These are phyloP conservation scores for Drosophila setifemur DNA, from an alignment of 1,140 invertebrate genomes.

Conservation along the genomic window DNA sequence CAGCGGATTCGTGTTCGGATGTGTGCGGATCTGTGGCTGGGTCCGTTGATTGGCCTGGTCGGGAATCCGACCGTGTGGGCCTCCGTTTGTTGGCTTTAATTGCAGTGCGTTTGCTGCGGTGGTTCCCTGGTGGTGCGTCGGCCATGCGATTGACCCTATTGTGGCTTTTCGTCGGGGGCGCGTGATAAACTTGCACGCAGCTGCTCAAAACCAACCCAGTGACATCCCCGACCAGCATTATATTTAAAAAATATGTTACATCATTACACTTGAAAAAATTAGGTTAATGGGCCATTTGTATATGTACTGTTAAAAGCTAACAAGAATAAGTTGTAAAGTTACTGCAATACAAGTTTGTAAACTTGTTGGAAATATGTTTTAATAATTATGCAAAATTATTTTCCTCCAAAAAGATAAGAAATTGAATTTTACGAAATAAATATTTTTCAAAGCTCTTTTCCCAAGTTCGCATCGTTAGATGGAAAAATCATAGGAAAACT, in stretches of 20 bases:
- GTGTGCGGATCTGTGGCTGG: constrained; percentile 28
- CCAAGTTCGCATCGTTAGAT: too few species aligned
- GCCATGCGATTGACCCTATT: constrained; percentile 66
- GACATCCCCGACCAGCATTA: constrained; percentile 17
- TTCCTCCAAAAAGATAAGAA: too few species aligned
- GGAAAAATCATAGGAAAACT: too few species aligned
- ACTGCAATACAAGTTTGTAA: too few species aligned
- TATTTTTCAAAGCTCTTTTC: too few species aligned
- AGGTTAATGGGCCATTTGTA: background rate
- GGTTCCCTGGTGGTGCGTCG: constrained; percentile 4
- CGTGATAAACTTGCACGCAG: constrained; percentile 42
- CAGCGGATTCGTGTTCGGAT: background rate
- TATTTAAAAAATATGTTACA: constrained; percentile 4
- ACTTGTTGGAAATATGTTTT: too few species aligned
- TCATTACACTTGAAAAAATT: background rate
- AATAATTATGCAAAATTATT: too few species aligned
- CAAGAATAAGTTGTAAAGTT: too few species aligned
- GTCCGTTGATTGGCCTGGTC: constrained; percentile 56
- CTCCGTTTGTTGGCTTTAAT: constrained; percentile 68
- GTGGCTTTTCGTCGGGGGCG: constrained; percentile 38
- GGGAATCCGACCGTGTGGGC: constrained; percentile 36
- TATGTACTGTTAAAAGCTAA: background rate
- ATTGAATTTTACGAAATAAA: too few species aligned
- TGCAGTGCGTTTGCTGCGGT: constrained; percentile 49
- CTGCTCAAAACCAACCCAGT: constrained; percentile 11